A percentile compares a stretch with the other conserved stretches of the same genome.
Evolutionary conservation across 2,888 invertebrate species (phyloP).

Genomic region (Pterostichus niger): DNA sequence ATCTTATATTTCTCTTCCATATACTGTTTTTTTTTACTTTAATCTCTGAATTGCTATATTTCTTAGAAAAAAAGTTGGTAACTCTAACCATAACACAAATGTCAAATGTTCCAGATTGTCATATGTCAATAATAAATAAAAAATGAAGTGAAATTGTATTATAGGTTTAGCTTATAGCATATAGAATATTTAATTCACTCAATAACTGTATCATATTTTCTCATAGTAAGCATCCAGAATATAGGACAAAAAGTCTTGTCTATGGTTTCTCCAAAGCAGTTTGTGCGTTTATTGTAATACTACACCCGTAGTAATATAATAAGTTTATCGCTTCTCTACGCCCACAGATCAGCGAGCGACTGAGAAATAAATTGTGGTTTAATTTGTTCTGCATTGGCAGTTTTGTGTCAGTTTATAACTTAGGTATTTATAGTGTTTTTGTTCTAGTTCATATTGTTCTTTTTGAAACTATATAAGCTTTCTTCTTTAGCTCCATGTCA

Average conservation of each 20-base stretch:
- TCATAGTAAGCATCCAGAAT: neutral
- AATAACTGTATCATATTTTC: neutral
- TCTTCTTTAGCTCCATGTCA: neutral
- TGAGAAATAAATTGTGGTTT: slow-evolving; percentile 3
- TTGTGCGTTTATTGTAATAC: slow-evolving; percentile 37
- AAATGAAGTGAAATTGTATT: no score
- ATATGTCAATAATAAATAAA: no score
- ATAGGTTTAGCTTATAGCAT: no score
- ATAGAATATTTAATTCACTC: slow-evolving; percentile 3
- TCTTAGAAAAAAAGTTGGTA: no score
- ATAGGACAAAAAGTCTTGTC: slow-evolving; percentile 28
- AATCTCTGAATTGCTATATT: no score
- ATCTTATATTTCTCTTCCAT: no score
- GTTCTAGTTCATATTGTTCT: neutral
- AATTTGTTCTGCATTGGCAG: neutral
- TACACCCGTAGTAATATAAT: slow-evolving; percentile 4
- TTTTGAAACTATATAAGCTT: neutral
- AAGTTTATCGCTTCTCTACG: neutral
- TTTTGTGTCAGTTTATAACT: neutral
- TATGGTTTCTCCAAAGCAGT: slow-evolving; percentile 26
- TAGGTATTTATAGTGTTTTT: neutral
- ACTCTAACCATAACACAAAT: no score
- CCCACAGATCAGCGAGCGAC: neutral
- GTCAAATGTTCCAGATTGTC: no score
- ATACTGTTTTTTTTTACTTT: no score